A percentile compares a stretch with the other conserved stretches of the same genome.
These are phyloP conservation scores for Pyrrhia umbra DNA, from an alignment of 2,888 invertebrate genomes.

Conservation along the genomic window DNA sequence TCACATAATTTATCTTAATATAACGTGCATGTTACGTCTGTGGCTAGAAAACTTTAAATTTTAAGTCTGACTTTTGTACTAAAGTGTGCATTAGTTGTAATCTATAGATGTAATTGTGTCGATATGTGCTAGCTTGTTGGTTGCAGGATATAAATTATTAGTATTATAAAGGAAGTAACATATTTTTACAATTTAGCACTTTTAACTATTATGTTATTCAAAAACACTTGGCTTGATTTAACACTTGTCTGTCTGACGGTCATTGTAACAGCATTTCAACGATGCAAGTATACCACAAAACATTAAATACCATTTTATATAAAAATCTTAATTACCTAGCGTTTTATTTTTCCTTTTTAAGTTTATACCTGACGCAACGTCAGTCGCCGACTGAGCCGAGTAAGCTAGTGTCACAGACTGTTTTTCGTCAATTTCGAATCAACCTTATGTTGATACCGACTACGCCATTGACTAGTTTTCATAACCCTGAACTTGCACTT, in stretches of 20 bases:
- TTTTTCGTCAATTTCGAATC: too few species aligned
- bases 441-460: too few species aligned
- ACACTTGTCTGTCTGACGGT: constrained; percentile 56
- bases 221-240: constrained; percentile 62
- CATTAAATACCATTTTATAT: constrained; percentile 63
- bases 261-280: constrained; percentile 64
- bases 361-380: too few species aligned
- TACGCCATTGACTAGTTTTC: too few species aligned
- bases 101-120: constrained; percentile 57
- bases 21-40: constrained; percentile 65
- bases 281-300: constrained; percentile 64
- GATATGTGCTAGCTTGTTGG: constrained; percentile 54
- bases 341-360: constrained; percentile 21
- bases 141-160: constrained; percentile 62
- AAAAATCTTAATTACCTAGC: constrained; percentile 43
- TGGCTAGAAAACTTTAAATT: constrained; percentile 68
- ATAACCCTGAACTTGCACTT: too few species aligned
- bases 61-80: constrained; percentile 85
- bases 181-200: constrained; percentile 63
- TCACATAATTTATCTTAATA: constrained; percentile 66
- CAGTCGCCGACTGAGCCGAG: too few species aligned
- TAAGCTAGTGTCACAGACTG: too few species aligned
- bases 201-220: constrained; percentile 49
- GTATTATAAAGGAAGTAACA: constrained; percentile 59
- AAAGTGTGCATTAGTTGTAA: constrained; percentile 63